Percentiles rank a stretch among this genome's conserved stretches.
phyloP scores from a whole-genome alignment of 2,888 invertebrate genomes.

The Junonia oenone region DNA sequence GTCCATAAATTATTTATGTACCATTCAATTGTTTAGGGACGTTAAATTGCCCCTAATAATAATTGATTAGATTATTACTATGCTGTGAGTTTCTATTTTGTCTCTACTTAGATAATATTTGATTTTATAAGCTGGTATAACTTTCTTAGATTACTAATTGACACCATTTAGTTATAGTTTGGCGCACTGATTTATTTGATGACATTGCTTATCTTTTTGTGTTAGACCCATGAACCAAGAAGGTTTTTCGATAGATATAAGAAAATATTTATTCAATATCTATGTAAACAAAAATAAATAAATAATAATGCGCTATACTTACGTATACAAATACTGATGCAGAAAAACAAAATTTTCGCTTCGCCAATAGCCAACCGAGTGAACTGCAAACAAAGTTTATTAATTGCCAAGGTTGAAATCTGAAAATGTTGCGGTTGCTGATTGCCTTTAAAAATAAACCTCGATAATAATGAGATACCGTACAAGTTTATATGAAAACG shows the following conservation, averaged over 20 bases:
- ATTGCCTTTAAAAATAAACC: background rate
- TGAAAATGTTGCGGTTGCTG: conserved; percentile 7
- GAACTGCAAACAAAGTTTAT: conserved; percentile 8
- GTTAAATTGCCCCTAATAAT: conserved; percentile 32
- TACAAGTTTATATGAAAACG: background rate
- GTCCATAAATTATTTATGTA: conserved; percentile 47
- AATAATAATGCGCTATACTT: no score
- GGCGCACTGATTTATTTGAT: no score
- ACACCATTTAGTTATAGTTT: no score
- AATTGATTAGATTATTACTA: conserved; percentile 28
- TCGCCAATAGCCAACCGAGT: background rate
- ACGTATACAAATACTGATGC: background rate
- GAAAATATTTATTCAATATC: background rate
- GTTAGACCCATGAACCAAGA: no score
- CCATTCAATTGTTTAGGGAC: conserved; percentile 42
- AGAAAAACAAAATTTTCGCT: background rate
- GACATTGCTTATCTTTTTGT: no score
- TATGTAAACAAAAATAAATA: no score
- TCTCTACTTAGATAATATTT: background rate
- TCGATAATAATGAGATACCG: background rate
- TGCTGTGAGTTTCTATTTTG: background rate
- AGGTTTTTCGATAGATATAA: no score
- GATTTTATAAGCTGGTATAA: no score
- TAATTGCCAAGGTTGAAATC: conserved; percentile 9
- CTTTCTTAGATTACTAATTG: no score